Base-by-base conservation (phyloP, 2,888 invertebrate species). In the Urechis unicinctus region DNA sequence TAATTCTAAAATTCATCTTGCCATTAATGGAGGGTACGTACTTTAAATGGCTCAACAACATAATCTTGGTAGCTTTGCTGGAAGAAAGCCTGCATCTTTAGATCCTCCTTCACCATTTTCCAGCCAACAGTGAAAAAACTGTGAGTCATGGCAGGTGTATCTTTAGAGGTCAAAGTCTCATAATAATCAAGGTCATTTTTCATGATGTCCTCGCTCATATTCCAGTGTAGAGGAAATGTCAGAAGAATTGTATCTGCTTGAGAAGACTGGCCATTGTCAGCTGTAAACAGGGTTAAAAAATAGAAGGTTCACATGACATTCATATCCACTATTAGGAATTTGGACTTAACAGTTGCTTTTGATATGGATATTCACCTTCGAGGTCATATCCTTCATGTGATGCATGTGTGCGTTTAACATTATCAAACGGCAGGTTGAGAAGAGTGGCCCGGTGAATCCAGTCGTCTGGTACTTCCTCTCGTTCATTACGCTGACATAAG, bases 191-290 rank as follows among this genome's bases (percentile, higher is more conserved):
- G 60, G 58, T 66, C 66, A 43, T 66, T 63, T 22, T 57, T 41
- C 57, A 59, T 56, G 44, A 67, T 62, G 50, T 67, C 63, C 13
- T 36, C 42, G 43, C 53, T 53, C 56, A 61, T 60, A 61, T 65
- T 67, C 63, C 66, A 67, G 55, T 60, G 58, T 9, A 66, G 54
- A 6, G 66, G 66, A 52, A 61, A 68, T 5, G 56, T 52, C 57
- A 66, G 41, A 56, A 66, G 52, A 1, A 66, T 58, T 6, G 63
- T 57, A 52, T 66, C 66, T 3, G 65, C 62, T 52, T 66, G 65
- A 45, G 62, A 67, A n/a, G 64, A n/a, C n/a, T n/a, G n/a, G n/a
- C n/a, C n/a, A n/a, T n/a, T n/a, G n/a, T n/a, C n/a, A n/a, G n/a
- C n/a, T n/a, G n/a, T n/a, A n/a, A n/a, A n/a, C n/a, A n/a, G n/a